phyloP scores from a whole-genome alignment of 1,140 invertebrate species.

The Eupeodes corollae region DNA sequence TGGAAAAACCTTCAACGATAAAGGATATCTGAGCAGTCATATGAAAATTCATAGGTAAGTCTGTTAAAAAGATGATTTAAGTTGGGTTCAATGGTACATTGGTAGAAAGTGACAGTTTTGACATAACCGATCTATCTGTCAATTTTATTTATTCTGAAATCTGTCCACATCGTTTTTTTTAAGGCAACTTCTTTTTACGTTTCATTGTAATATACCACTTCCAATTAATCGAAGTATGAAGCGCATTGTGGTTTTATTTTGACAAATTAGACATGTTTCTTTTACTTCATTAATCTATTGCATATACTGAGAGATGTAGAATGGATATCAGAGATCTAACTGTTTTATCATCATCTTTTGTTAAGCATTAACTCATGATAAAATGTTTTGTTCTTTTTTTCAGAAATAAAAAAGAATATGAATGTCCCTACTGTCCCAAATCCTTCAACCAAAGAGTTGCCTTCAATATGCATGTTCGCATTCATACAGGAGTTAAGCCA shows the following conservation, averaged over 20 bases:
- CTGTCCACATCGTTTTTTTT: too few species aligned
- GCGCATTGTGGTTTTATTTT: too few species aligned
- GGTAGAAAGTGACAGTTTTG: too few species aligned
- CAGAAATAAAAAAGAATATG: constrained; percentile 58
- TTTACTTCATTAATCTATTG: too few species aligned
- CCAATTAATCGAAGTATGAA: too few species aligned
- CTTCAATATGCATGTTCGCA: constrained; percentile 71
- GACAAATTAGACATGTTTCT: too few species aligned
- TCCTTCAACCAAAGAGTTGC: constrained; percentile 70
- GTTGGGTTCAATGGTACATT: too few species aligned
- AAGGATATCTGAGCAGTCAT: constrained; percentile 64
- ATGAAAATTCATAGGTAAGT: constrained; percentile 58
- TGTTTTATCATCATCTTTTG: too few species aligned
- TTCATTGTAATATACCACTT: too few species aligned
- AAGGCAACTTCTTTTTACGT: too few species aligned
- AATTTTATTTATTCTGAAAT: too few species aligned
- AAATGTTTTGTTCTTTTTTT: constrained; percentile 20
- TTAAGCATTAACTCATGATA: not conserved
- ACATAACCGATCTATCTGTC: too few species aligned
- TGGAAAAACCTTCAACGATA: constrained; percentile 65
- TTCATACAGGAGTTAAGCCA: constrained; percentile 72
- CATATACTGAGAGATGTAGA: not conserved
- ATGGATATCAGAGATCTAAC: not conserved
- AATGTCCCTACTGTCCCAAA: constrained; percentile 59
- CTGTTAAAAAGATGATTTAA: not conserved